phyloP scores from a whole-genome alignment of 2,888 invertebrate genomes.

The Drosophila percnosoma region DNA sequence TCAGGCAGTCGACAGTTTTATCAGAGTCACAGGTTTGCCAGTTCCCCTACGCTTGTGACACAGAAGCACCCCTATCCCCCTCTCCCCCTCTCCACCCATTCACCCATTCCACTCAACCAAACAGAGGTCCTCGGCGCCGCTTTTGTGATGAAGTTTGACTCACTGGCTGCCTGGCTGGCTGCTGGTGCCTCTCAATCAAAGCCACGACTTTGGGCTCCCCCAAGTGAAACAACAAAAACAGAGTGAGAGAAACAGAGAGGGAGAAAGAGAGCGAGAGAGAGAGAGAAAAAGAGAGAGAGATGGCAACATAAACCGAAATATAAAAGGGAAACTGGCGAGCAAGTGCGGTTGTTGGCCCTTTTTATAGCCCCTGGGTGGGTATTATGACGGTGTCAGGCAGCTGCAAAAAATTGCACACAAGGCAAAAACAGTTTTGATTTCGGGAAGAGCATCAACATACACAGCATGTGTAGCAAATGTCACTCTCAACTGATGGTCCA shows the following conservation, averaged over 20 bases:
- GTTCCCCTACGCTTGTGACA: not conserved
- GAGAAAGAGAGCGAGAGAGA: no score
- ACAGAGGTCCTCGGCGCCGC: slow-evolving; percentile 47
- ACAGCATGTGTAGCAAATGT: not conserved
- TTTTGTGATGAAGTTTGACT: slow-evolving; percentile 45
- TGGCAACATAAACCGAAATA: slow-evolving; percentile 33
- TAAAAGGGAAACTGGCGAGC: slow-evolving; percentile 52
- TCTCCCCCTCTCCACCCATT: not conserved
- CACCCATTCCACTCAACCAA: not conserved
- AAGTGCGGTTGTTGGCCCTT: slow-evolving; percentile 73
- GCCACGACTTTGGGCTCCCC: slow-evolving; percentile 64
- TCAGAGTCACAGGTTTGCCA: slow-evolving; percentile 39
- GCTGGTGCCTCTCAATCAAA: slow-evolving; percentile 69
- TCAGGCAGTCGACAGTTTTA: slow-evolving; percentile 24
- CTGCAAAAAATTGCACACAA: slow-evolving; percentile 52
- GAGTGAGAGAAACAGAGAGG: not conserved
- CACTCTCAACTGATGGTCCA: not conserved
- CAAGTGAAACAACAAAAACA: slow-evolving; percentile 45
- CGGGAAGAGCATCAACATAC: slow-evolving; percentile 19
- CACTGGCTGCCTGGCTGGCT: slow-evolving; percentile 31
- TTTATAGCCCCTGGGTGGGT: slow-evolving; percentile 52
- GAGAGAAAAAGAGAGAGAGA: no score
- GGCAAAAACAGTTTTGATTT: slow-evolving; percentile 47
- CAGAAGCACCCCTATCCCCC: not conserved
- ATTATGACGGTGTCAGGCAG: slow-evolving; percentile 58